Conservation (phyloP, 2,888 invertebrate species). For the Diarsia dahlii region DNA sequence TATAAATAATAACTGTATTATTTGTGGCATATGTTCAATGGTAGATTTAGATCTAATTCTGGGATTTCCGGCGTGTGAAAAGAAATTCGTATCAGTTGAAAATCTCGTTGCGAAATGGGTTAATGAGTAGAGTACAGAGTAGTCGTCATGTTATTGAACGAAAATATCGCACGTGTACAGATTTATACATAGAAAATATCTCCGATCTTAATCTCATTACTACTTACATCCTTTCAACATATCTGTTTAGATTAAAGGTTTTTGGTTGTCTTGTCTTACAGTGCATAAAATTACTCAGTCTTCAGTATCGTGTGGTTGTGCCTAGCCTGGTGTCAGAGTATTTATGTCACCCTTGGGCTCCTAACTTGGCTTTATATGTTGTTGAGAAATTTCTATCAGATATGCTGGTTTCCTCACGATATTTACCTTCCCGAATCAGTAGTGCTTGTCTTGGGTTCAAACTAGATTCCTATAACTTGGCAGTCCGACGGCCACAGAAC, state of each 20-base stretch:
- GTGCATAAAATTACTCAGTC: background rate
- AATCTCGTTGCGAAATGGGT: slow-evolving; percentile 42
- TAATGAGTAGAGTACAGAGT: slow-evolving; percentile 53
- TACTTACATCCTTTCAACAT: background rate
- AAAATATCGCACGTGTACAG: slow-evolving; percentile 2
- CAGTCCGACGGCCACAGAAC: too few species aligned
- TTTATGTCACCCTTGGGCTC: too few species aligned
- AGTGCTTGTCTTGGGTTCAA: too few species aligned
- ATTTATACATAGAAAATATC: background rate
- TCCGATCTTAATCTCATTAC: background rate
- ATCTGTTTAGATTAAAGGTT: background rate
- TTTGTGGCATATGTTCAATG: slow-evolving; percentile 50
- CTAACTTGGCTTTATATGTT: too few species aligned
- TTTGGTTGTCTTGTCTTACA: background rate
- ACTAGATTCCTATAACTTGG: too few species aligned
- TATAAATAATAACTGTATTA: slow-evolving; percentile 45
- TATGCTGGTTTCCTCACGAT: too few species aligned
- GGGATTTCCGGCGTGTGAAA: slow-evolving; percentile 39
- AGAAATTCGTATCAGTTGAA: slow-evolving; percentile 33
- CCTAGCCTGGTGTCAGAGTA: too few species aligned
- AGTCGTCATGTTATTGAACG: background rate
- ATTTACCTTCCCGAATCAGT: too few species aligned
- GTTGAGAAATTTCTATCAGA: too few species aligned
- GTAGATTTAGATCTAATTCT: slow-evolving; percentile 46
- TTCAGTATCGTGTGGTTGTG: too few species aligned